phyloP scores from a whole-genome alignment of 2,888 invertebrate species.

The Sicus ferrugineus region DNA sequence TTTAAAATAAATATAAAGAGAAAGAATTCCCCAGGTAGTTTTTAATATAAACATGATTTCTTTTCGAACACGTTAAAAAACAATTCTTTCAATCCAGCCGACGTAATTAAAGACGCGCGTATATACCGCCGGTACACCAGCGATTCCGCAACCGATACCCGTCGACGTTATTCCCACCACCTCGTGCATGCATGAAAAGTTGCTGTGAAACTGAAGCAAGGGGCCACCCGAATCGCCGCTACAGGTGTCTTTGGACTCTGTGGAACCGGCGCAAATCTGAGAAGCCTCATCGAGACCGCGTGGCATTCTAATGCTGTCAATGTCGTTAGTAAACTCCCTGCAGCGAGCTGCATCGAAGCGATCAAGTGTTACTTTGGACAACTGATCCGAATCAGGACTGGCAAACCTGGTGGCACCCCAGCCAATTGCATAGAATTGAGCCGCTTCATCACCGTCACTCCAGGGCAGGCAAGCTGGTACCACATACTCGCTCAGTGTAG shows the following conservation, averaged over 20 bases:
- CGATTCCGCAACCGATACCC: constrained; percentile 50
- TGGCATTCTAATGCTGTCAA: constrained; percentile 42
- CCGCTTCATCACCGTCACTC: constrained; percentile 39
- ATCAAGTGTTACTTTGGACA: constrained; percentile 67
- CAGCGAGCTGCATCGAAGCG: constrained; percentile 53
- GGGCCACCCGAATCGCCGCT: constrained; percentile 58
- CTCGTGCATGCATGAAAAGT: constrained; percentile 54
- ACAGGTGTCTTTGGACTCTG: constrained; percentile 51
- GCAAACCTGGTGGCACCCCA: constrained; percentile 65
- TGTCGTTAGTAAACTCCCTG: constrained; percentile 33
- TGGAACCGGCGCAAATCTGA: constrained; percentile 53
- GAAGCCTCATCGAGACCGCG: constrained; percentile 44
- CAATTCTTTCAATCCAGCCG: constrained; percentile 41
- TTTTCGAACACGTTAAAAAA: constrained; percentile 30
- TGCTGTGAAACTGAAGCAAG: constrained; percentile 47
- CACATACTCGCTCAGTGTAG: constrained; percentile 60
- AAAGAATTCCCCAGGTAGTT: not conserved
- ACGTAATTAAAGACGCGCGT: constrained; percentile 50
- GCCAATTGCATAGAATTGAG: constrained; percentile 64
- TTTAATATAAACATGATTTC: not conserved
- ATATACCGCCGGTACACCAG: constrained; percentile 53
- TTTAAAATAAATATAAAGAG: not conserved
- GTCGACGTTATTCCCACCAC: constrained; percentile 53
- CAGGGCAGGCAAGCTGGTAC: constrained; percentile 66
- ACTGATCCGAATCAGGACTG: constrained; percentile 54